These are phyloP conservation scores for Coccyzus lansbergi DNA, from an alignment of 2,797 vertebrate species.

Conservation along the genomic window DNA sequence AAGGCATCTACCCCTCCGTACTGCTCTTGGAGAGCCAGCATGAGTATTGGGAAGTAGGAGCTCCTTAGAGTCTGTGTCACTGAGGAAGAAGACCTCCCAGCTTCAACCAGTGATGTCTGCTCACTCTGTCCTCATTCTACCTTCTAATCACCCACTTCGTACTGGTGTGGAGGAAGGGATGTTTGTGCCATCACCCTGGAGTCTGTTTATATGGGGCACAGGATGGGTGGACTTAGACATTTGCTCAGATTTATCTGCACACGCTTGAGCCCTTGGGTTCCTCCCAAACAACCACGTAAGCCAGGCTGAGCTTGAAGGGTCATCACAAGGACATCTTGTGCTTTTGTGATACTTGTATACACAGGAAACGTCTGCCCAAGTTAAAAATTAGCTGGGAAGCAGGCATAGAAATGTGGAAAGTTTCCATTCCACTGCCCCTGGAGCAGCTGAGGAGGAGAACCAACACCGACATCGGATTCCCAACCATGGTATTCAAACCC, in stretches of 20 bases:
- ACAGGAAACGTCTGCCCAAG: background rate
- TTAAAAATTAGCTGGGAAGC: background rate
- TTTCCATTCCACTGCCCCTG: background rate
- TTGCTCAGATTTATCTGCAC: background rate
- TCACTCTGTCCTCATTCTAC: background rate
- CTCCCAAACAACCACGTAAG: background rate
- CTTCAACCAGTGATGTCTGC: background rate
- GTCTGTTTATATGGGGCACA: background rate
- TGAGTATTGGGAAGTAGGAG: background rate
- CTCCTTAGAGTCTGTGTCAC: background rate
- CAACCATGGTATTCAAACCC: rapidly evolving
- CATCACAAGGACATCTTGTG: background rate
- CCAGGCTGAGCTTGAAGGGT: background rate
- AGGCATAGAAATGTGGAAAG: background rate
- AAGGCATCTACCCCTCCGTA: background rate
- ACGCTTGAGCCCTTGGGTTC: background rate
- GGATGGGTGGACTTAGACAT: background rate
- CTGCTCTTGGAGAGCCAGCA: background rate
- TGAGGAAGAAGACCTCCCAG: background rate
- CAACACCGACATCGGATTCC: background rate
- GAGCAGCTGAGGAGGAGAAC: background rate
- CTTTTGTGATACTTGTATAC: background rate
- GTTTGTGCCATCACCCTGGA: background rate
- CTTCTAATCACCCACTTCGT: background rate
- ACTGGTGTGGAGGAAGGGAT: background rate